A percentile compares a stretch with the other conserved stretches of the same genome.
These are phyloP conservation scores for Neodiprion lecontei DNA, from an alignment of 1,140 invertebrate species.

Conservation along the genomic window DNA sequence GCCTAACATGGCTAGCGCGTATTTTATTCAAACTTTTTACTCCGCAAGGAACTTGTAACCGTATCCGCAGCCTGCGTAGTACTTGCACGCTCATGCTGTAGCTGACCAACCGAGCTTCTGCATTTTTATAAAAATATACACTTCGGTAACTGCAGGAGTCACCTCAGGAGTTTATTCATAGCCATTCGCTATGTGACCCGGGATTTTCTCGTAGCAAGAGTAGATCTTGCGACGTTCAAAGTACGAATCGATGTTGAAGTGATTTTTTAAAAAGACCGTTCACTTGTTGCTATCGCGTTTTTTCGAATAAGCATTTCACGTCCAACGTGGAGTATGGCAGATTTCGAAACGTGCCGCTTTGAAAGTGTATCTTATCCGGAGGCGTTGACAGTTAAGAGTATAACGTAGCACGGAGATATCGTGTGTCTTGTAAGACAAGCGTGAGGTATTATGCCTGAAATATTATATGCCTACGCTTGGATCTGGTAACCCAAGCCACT, in stretches of 20 bases:
- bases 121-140: too few relatives aligned
- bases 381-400: slow-evolving; percentile 5
- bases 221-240: too few relatives aligned
- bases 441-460: not conserved
- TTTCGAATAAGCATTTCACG: too few relatives aligned
- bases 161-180: too few relatives aligned
- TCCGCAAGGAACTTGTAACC: not conserved
- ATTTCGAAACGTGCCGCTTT: slow-evolving; percentile 1
- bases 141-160: too few relatives aligned
- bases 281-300: too few relatives aligned
- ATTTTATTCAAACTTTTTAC: not conserved
- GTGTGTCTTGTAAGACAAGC: slow-evolving; percentile 7
- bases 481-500: not conserved
- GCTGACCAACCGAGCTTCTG: too few relatives aligned
- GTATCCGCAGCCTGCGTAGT: not conserved
- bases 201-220: too few relatives aligned
- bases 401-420: slow-evolving; percentile 1
- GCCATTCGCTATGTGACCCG: too few relatives aligned
- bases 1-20: not conserved
- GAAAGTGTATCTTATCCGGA: slow-evolving; percentile 1
- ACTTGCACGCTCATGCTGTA: too few relatives aligned
- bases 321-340: not conserved
- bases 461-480: not conserved
- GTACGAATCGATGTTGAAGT: too few relatives aligned
- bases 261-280: too few relatives aligned